Evolutionary conservation across 2,113 vertebrate species (phyloP).

Genomic region (Sinocyclocheilus anshuiensis): DNA sequence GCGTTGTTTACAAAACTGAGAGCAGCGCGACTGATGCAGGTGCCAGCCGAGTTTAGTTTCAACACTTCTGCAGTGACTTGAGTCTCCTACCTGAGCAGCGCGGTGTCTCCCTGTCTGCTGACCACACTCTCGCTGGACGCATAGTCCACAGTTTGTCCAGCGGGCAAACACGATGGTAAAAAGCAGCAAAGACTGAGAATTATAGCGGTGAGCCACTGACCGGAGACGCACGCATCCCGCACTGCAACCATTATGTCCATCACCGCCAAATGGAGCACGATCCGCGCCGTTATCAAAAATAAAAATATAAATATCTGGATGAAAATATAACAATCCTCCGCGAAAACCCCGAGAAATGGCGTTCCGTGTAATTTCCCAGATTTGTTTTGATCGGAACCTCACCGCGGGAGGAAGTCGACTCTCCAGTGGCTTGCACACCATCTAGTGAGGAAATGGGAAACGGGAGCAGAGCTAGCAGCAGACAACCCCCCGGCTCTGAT

Average conservation of each 20-base stretch:
- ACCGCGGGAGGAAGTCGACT: conserved; percentile 74
- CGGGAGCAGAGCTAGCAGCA: conserved; percentile 83
- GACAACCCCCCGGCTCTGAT: conserved; percentile 89
- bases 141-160: conserved; percentile 92
- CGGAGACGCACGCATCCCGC: conserved; percentile 91
- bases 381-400: conserved; percentile 70
- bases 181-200: conserved; percentile 93
- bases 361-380: conserved; percentile 72
- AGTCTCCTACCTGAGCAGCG: conserved; percentile 88
- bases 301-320: conserved; percentile 19
- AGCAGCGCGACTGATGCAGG: not conserved
- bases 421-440: conserved; percentile 88
- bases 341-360: conserved; percentile 66
- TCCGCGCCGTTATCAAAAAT: conserved; percentile 62
- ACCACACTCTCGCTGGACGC: conserved; percentile 91
- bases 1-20: conserved; percentile 38
- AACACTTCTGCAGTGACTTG: conserved; percentile 4
- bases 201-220: conserved; percentile 90
- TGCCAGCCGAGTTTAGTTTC: conserved; percentile 35
- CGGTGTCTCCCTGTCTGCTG: conserved; percentile 95
- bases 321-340: conserved; percentile 63
- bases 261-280: conserved; percentile 73
- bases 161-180: conserved; percentile 88
- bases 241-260: conserved; percentile 93
- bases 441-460: conserved; percentile 89